These are phyloP conservation scores for Sarcophaga bullata DNA, from an alignment of 1,140 invertebrate genomes.

Conservation along the genomic window DNA sequence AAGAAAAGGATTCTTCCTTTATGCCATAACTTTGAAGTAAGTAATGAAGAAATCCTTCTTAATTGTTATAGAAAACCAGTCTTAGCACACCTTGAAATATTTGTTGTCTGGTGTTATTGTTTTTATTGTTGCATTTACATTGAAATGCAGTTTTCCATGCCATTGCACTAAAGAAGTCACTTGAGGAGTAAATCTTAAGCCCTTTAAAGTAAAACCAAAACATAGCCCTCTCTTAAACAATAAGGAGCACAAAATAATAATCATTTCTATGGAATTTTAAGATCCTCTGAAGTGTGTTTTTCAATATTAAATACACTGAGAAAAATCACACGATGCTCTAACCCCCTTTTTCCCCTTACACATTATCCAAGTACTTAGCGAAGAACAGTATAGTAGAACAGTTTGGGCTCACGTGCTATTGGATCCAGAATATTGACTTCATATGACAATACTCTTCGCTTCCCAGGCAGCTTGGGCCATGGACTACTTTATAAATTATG, in stretches of 20 bases:
- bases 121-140: neutral
- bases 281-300: neutral
- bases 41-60: neutral
- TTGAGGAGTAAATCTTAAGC: neutral
- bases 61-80: constrained; percentile 8
- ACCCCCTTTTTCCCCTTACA: no score
- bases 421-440: no score
- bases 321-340: neutral
- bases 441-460: no score
- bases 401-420: no score
- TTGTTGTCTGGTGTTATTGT: neutral
- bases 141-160: constrained; percentile 13
- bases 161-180: constrained; percentile 21
- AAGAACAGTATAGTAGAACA: no score
- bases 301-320: neutral
- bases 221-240: neutral
- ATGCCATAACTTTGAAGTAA: no score
- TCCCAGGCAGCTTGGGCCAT: no score
- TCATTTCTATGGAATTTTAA: neutral
- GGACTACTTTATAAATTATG: no score
- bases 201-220: neutral
- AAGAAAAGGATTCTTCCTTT: neutral
- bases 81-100: constrained; percentile 24
- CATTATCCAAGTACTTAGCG: no score
- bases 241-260: neutral